A percentile compares a stretch with the other conserved stretches of the same genome.
phyloP scores from a whole-genome alignment of 2,113 vertebrate species.

The Oreochromis tanganicae region DNA sequence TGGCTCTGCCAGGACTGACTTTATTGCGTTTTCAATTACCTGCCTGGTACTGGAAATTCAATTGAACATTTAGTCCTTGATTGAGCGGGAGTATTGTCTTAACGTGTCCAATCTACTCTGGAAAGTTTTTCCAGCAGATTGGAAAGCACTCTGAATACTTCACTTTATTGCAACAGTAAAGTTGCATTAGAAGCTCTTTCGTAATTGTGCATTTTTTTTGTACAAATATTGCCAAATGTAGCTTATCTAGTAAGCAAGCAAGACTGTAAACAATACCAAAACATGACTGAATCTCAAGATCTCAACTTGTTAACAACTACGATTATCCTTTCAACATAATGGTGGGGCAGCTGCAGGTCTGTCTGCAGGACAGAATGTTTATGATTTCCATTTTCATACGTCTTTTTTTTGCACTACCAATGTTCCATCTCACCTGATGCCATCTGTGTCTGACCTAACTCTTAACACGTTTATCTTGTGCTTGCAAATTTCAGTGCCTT shows the following conservation, averaged over 20 bases:
- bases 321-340: neutral
- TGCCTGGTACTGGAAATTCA: constrained; percentile 6
- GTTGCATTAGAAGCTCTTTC: neutral
- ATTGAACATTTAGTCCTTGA: constrained; percentile 29
- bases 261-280: neutral
- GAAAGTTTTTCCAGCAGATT: neutral
- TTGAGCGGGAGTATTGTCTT: constrained; percentile 19
- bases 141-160: neutral
- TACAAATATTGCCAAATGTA: neutral
- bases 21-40: constrained; percentile 38
- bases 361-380: neutral
- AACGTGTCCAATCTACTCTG: neutral
- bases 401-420: neutral
- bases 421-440: neutral
- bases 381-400: neutral
- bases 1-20: neutral
- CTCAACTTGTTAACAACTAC: neutral
- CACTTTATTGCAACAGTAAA: neutral
- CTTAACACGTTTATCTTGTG: neutral
- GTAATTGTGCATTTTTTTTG: neutral
- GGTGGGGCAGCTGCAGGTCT: neutral
- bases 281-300: neutral
- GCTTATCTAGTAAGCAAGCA: neutral
- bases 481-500: neutral
- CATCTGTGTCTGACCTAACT: neutral